Evolutionary conservation across 2,888 invertebrate species (phyloP), one percentile per base, ranked within the genome.

Genomic region (Acronicta psi): DNA sequence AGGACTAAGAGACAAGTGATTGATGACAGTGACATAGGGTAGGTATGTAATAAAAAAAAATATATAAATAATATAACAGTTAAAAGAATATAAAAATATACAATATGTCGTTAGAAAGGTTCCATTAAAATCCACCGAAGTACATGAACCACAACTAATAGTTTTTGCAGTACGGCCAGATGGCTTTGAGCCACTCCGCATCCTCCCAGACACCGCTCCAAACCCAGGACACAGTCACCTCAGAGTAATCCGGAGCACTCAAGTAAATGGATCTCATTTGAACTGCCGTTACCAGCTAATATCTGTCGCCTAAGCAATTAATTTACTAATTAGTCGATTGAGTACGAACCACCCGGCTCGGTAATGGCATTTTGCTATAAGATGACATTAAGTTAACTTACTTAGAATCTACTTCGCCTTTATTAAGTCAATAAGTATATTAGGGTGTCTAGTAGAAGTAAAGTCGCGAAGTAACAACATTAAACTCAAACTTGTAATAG

Each of bases 251-350:
- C 67, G 57, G 41, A 70, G 75, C 73, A 81, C 81, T 79, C 77
- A 56, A 63, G 64, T 50, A 75, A 75, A 75, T 75, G 65, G 72
- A 67, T 62, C 64, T 65, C 75, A 71, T 75, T 75, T 75, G 55
- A 62, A 58, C 64, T 67, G 64, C 69, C 59, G 71, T 74, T 65
- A 67, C 67, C 68, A 72, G 69, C 77, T 84, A 83, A 83, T 83
- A 82, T 78, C 71, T 75, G 77, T 79, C 80, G 77, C 79, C 81
- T 72, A 59, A 73, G 73, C 83, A 79, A 86, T 84, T 86, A 86
- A 77, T 79, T 70, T 68, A 64, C 69, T 84, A 85, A 87, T 87
- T 83, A 86, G 78, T 75, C 82, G 77, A 84, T 85, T 77, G 80
- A 78, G 76, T 70, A 71, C 55, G 67, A 59, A 60, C 57, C 58